Base-by-base conservation (phyloP, 2,113 vertebrate species). In the Gambusia holbrooki region DNA sequence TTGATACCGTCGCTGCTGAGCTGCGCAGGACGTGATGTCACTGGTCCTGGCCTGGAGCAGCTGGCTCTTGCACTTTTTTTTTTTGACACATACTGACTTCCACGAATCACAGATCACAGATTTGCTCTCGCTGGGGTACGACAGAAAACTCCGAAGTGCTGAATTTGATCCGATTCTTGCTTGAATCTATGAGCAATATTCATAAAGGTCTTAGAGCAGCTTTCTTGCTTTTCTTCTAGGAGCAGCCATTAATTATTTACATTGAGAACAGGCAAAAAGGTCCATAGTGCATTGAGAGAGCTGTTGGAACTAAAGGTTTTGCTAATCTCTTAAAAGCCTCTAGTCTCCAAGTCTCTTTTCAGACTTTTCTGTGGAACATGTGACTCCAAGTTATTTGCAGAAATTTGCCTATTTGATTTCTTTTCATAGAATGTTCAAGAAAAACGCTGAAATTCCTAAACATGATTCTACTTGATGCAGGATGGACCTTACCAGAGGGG, bases 11-110 rank as follows among this genome's bases (percentile, higher is more conserved):
- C 69, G 79, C 66, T 81, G 72, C 71, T 0, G 35, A 66, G 69
- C 62, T 65, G 11, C 27, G 17, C 72, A 82, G 81, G 89, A 89
- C 45, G 75, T 89, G 83, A 86, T 60, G 69, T 87, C 63, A 85
- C 6, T 1, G 12, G 19, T 27, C 60, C 62, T 71, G 42, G 70
- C 75, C 73, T 73, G 58, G 45, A 82, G 67, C 28, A 1, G 60
- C 66, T 58, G 60, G 76, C 79, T 68, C 19, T 61, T 29, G 66
- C 67, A 8, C 64, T 22, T 30, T 30, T 3, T 30, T 7, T 33
- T 33, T 22, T 32, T 68, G 19, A 37, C 27, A 54, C 33, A 37
- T 1, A 22, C 66, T 42, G 17, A 60, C 71, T 28, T 62, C 58
- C 40, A 42, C 29, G 22, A 71, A 35, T 19, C 51, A 28, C 28